Conservation (phyloP, 1,140 invertebrate species). For the Diorhabda carinulata region DNA sequence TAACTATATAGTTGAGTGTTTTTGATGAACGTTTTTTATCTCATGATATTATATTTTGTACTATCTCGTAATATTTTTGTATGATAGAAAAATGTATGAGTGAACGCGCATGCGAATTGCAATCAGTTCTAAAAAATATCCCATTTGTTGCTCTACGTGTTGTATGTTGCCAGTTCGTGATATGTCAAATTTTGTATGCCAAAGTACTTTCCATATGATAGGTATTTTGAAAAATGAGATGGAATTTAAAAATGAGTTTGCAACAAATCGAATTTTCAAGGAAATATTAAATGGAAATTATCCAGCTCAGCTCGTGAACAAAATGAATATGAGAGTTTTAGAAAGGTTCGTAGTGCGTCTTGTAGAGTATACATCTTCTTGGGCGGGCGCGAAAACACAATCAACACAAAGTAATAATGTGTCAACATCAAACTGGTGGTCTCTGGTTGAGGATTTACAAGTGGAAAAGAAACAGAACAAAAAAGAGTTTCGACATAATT, state of each 20-base stretch:
- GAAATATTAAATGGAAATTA: constrained; percentile 30
- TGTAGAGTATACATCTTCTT: constrained; percentile 25
- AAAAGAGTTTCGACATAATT: constrained; percentile 3
- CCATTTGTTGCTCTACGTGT: not conserved
- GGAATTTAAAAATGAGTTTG: not conserved
- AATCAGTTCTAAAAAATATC: not conserved
- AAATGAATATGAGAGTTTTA: constrained; percentile 28
- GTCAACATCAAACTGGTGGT: constrained; percentile 33
- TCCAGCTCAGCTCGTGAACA: constrained; percentile 26
- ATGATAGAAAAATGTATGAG: constrained; percentile 3
- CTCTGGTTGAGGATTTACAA: constrained; percentile 18
- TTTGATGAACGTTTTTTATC: not conserved
- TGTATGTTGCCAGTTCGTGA: constrained; percentile 13
- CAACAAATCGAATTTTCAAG: constrained; percentile 4
- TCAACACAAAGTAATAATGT: constrained; percentile 12
- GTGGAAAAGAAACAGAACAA: not conserved
- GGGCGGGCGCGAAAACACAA: constrained; percentile 16
- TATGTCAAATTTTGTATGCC: not conserved
- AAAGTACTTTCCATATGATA: not conserved
- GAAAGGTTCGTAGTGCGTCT: constrained; percentile 30
- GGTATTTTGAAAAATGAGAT: not conserved
- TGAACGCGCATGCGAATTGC: constrained; percentile 5
- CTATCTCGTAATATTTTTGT: not conserved
- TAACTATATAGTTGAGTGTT: not conserved
- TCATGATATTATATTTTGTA: not conserved